A percentile compares a stretch with the other conserved stretches of the same genome.
These are phyloP conservation scores for Coryphaenoides rupestris DNA, from an alignment of 2,113 vertebrate species.

Conservation along the genomic window DNA sequence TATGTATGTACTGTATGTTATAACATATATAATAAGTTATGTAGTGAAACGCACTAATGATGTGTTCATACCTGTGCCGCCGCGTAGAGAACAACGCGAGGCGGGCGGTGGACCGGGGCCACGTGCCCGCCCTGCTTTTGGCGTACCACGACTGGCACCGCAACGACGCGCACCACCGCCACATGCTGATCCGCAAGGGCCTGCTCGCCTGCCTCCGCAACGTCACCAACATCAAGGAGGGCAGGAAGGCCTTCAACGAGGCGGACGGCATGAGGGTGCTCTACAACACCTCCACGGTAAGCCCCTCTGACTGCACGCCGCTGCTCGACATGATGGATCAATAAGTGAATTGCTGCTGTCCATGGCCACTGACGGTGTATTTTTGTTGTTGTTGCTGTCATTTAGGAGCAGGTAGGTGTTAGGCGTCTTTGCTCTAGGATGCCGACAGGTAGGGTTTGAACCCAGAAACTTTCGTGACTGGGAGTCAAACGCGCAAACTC, in stretches of 20 bases:
- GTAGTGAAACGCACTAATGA: no score
- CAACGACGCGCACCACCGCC: constrained; percentile 89
- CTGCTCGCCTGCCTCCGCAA: constrained; percentile 91
- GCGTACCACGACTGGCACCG: constrained; percentile 95
- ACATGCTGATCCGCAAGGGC: constrained; percentile 91
- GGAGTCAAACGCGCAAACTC: no score
- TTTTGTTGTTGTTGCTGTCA: no score
- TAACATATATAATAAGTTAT: no score
- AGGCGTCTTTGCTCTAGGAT: no score
- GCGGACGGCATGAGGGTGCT: constrained; percentile 93
- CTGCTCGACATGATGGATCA: not conserved
- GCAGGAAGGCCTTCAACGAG: constrained; percentile 90
- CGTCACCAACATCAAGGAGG: constrained; percentile 89
- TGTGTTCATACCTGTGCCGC: not conserved
- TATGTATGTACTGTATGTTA: no score
- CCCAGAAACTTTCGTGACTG: no score
- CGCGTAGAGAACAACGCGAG: constrained; percentile 88
- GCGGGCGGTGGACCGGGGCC: constrained; percentile 86
- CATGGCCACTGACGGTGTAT: no score
- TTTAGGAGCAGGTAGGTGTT: no score
- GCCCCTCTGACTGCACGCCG: constrained; percentile 10
- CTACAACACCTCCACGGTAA: constrained; percentile 90
- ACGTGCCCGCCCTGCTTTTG: constrained; percentile 82
- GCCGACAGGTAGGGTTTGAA: no score
- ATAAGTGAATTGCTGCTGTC: no score